Evolutionary conservation across 2,113 vertebrate species (phyloP), one percentile per base, ranked within the genome.

Genomic region (Callocephalon fimbriatum): DNA sequence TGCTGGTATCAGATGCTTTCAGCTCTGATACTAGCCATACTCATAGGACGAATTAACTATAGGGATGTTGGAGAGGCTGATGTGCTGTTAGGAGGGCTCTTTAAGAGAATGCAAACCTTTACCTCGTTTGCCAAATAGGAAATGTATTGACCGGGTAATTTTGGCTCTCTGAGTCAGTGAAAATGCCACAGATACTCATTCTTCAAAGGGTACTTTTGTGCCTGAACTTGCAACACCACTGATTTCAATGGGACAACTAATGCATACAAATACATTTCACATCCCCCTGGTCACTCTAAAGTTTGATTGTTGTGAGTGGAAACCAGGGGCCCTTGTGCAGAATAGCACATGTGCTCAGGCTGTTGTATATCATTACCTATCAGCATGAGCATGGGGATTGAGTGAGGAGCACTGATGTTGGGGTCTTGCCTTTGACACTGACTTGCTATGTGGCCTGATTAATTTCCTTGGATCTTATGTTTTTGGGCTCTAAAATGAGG

Each of bases 351-450:
- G 54, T 15, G n/a, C 32, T 71, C 37, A 31, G 53, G 18, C 62
- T 86, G 12, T 2, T 1, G 2, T 18, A 0, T 29, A 22, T n/a
- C 67, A 25, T 32, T 37, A 7, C 8, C 58, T 20, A 0, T 5
- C 48, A n/a, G 1, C 0, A 3, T 16, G 19, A 42, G 78, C 40
- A 2, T 4, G 15, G 48, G n/a, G 9, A 35, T 3, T 12, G 35
- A 37, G 38, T 27, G 22, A 86, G 21, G 42, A 93, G 7, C 13
- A 7, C 11, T 1, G 1, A 1, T 32, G 14, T 1, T 9, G 5
- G 9, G 38, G 12, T 38, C 56, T 70, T 53, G 44, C 21, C 23
- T 76, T 81, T 73, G 73, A 19, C 45, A 12, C 2, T 44, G 35
- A 20, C n/a, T 54, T 79, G 9, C 23, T 74, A 2, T 13, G 18